Evolutionary conservation across 2,797 vertebrate species (phyloP), one percentile per base, ranked within the genome.

Genomic region (Stomatorhinus walkeri): DNA sequence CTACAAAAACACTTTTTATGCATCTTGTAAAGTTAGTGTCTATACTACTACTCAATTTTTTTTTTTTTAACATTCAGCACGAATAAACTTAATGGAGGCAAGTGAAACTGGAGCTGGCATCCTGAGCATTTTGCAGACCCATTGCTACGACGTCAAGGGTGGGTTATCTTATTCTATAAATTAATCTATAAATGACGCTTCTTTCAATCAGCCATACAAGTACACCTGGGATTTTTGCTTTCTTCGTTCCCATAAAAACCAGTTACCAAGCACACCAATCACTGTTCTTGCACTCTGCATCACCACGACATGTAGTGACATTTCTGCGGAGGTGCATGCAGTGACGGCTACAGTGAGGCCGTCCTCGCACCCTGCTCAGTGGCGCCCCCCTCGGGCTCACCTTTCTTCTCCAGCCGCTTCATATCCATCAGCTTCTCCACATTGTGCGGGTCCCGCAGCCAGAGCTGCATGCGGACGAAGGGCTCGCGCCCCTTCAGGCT

Each of bases 401-500:
- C 96, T 96, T 95, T 95, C 92, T 96, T 97, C 92, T 96, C 95
- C 95, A 95, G 95, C 88, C 94, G 93, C 87, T 97, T 96, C 95
- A 96, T 96, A 90, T 95, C 95, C 94, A 94, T 95, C 90, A 96
- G 94, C 93, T 95, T 95, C 91, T 95, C 94, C 91, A 97, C 96
- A 0, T 96, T 97, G 94, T 96, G 96, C 92, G 96, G 96, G 88
- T 96, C 98, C 48, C 97, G 97, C 87, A 99, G 96, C 98, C 98
- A 99, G 24, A 99, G 97, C 95, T 99, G 98, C 98, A 99, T 99
- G 72, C 98, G 98, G 90, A 99, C 98, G 88, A 99, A 99, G 85
- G 98, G 98, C 92, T 99, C 98, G 91, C 98, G 95, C 87, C 98
- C 98, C 94, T 99, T 99, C 92, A 99, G 95, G 91, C 98, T 99